A percentile compares a stretch with the other conserved stretches of the same genome.
phyloP scores from a whole-genome alignment of 2,888 invertebrate species.

The Drosophila fungiperda region DNA sequence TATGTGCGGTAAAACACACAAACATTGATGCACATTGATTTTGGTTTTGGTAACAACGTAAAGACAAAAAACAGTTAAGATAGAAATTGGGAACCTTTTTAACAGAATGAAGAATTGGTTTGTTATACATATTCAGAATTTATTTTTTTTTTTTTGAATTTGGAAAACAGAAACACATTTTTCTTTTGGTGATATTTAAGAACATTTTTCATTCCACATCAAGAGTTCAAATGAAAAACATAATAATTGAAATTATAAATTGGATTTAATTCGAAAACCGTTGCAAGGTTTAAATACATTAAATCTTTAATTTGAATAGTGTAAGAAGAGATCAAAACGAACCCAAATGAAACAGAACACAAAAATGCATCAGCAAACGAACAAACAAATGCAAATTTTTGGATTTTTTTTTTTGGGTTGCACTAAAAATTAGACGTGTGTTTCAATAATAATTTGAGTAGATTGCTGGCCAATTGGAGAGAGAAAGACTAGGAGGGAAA shows the following conservation, averaged over 20 bases:
- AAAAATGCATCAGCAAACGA: constrained; percentile 70
- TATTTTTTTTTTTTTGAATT: constrained; percentile 25
- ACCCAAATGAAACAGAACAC: constrained; percentile 19
- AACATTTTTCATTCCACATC: constrained; percentile 72
- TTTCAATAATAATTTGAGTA: constrained; percentile 21
- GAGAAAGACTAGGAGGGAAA: background rate
- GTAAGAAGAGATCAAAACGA: constrained; percentile 6
- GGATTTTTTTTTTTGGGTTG: constrained; percentile 11
- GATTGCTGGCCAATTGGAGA: constrained; percentile 37
- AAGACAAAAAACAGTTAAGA: constrained; percentile 21
- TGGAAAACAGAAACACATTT: constrained; percentile 38
- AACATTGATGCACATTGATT: constrained; percentile 54
- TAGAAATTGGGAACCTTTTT: constrained; percentile 28
- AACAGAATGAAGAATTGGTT: background rate
- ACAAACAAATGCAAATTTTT: constrained; percentile 55
- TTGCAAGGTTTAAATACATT: constrained; percentile 6
- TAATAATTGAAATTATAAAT: constrained; percentile 17
- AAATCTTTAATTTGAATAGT: constrained; percentile 16
- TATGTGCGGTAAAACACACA: constrained; percentile 57
- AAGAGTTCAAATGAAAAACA: constrained; percentile 49
- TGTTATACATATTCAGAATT: background rate
- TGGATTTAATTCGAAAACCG: background rate
- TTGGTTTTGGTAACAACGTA: constrained; percentile 18
- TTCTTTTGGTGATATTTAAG: constrained; percentile 19
- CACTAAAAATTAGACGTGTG: constrained; percentile 36